These are phyloP conservation scores for Philotrypesis tridentata DNA, from an alignment of 1,140 invertebrate genomes.

Conservation along the genomic window DNA sequence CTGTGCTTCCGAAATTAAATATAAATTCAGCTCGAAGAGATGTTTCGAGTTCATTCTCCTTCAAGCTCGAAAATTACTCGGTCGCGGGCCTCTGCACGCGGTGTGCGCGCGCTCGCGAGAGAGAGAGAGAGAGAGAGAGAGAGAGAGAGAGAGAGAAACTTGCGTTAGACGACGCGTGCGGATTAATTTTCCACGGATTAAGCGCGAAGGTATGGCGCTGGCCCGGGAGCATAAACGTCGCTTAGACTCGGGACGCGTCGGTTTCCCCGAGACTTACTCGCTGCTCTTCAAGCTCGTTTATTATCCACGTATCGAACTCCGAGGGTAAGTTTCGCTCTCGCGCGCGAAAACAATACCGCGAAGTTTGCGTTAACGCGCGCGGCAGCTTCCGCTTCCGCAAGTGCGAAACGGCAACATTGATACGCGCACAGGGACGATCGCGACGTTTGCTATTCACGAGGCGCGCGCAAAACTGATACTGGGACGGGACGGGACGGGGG, in stretches of 20 bases:
- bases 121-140: too few species aligned
- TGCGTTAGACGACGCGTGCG: background rate
- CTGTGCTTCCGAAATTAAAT: too few species aligned
- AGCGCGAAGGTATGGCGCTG: background rate
- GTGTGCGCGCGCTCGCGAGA: background rate
- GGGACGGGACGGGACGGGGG: too few species aligned
- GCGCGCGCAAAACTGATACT: background rate
- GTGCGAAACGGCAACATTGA: too few species aligned
- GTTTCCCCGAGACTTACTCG: too few species aligned
- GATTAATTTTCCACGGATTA: constrained; percentile 40
- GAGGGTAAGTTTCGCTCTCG: too few species aligned
- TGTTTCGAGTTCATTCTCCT: too few species aligned
- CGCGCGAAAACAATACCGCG: background rate
- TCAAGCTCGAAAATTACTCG: too few species aligned
- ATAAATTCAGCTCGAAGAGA: too few species aligned
- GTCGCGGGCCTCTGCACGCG: too few species aligned
- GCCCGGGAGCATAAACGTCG: background rate
- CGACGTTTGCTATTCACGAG: constrained; percentile 8
- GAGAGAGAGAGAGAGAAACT: too few species aligned
- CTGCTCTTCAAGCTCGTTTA: background rate
- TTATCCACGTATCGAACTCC: background rate
- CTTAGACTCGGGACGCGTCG: background rate
- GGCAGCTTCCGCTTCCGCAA: too few species aligned
- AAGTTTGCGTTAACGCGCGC: background rate
- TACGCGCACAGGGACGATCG: background rate